Evolutionary conservation across 2,888 invertebrate species (phyloP), one percentile per base, ranked within the genome.

Genomic region (Andrena flavipes): DNA sequence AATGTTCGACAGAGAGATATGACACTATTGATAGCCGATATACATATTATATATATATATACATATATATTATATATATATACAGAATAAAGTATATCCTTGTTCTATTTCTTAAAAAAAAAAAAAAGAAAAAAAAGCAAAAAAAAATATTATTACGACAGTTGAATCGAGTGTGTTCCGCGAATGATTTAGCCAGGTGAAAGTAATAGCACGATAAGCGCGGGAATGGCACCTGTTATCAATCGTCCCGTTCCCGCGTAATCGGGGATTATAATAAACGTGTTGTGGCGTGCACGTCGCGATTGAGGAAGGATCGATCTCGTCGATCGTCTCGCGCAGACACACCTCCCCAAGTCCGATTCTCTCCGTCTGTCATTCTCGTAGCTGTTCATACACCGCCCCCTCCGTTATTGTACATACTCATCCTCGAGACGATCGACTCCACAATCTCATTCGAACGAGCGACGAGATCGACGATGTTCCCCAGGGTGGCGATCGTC

Each of bases 91-190:
- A 85, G 56, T 89, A 90, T 87, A 88, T 89, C 82, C 86, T 88
- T 90, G 91, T 91, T 92, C 89, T 90, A 89, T 89, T 91, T 90
- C 90, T 89, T 85, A 88, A 86, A 72, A 85, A 87, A 42, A 42
- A 42, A 42, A 35, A 33, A 89, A 88, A 89, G n/a, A n/a, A n/a
- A n/a, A n/a, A n/a, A n/a, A n/a, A n/a, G n/a, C n/a, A n/a, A n/a
- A n/a, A n/a, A 35, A 33, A 89, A 88, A 89, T 89, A 84, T 80
- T 88, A 87, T 90, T 89, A 88, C 72, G 80, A 88, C 89, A 90
- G 88, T 90, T 90, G 88, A 88, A 70, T 64, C 59, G 80, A 87
- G 75, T 82, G 86, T 86, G 84, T 86, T 54, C 78, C 70, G 73
- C 49, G 78, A 56, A 73, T 60, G 67, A 77, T 79, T 78, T 72